These are phyloP conservation scores for Bagarius yarrelli DNA, from an alignment of 2,113 vertebrate species.

Conservation along the genomic window DNA sequence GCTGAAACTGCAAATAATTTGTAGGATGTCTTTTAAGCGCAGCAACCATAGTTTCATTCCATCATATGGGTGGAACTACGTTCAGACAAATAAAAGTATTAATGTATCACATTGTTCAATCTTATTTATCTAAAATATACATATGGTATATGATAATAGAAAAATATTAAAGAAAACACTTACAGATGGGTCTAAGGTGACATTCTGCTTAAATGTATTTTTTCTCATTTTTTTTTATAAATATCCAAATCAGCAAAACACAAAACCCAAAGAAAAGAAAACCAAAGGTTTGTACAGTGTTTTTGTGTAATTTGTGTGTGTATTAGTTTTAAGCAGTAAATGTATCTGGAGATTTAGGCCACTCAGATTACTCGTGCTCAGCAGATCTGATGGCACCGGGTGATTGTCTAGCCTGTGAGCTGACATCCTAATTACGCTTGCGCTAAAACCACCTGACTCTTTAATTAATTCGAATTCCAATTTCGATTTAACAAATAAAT, in stretches of 20 bases:
- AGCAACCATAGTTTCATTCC: background rate
- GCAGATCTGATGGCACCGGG: constrained; percentile 49
- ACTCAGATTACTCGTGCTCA: constrained; percentile 51
- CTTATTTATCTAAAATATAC: background rate
- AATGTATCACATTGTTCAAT: background rate
- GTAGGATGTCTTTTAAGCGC: background rate
- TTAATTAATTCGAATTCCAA: background rate
- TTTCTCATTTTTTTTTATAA: background rate
- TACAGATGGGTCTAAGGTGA: background rate
- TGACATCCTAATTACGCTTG: background rate
- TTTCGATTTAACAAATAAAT: no score
- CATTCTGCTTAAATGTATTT: background rate
- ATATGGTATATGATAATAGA: background rate
- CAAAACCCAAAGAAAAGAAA: background rate
- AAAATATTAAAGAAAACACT: background rate
- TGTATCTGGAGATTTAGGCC: constrained; percentile 20
- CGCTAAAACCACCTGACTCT: background rate
- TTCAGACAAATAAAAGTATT: background rate
- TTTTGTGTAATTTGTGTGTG: constrained; percentile 43
- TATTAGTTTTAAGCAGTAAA: constrained; percentile 49
- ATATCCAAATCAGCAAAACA: background rate
- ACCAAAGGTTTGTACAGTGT: constrained; percentile 2
- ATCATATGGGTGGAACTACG: background rate
- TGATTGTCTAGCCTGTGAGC: constrained; percentile 41
- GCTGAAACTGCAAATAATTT: background rate